These are phyloP conservation scores for Copidosoma floridanum DNA, from an alignment of 1,140 invertebrate genomes.

Conservation along the genomic window DNA sequence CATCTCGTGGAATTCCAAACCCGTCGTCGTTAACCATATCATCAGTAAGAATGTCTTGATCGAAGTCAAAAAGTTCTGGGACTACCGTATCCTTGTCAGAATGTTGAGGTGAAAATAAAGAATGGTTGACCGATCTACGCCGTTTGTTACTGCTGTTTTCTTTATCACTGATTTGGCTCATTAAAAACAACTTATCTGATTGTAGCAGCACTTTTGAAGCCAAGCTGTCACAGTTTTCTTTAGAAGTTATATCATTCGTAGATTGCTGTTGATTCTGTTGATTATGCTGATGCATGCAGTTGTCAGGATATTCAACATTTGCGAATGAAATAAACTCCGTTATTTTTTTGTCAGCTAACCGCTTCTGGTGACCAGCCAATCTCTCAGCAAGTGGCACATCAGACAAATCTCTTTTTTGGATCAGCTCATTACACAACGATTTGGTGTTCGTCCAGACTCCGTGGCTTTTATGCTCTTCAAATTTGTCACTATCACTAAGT, in stretches of 20 bases:
- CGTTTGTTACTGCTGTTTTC: conserved; percentile 42
- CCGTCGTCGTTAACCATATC: conserved; percentile 63
- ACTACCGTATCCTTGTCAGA: conserved; percentile 62
- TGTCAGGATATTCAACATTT: conserved; percentile 9
- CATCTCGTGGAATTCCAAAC: conserved; percentile 62
- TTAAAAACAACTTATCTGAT: conserved; percentile 32
- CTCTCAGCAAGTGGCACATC: conserved; percentile 7
- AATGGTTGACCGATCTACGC: conserved; percentile 56
- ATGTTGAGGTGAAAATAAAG: conserved; percentile 71
- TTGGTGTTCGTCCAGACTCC: no score
- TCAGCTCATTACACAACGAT: no score
- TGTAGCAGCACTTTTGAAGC: conserved; percentile 27
- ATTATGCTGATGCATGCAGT: conserved; percentile 1
- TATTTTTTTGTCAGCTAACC: conserved; percentile 7
- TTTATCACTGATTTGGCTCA: conserved; percentile 36
- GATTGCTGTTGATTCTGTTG: neutral
- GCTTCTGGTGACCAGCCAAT: conserved; percentile 1
- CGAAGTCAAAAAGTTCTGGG: conserved; percentile 66
- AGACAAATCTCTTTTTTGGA: conserved; percentile 7
- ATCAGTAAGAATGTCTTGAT: conserved; percentile 65
- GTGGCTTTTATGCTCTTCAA: no score
- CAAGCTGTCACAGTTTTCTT: conserved; percentile 31
- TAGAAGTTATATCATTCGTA: conserved; percentile 17
- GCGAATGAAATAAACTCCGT: neutral
- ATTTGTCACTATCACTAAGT: no score